Evolutionary conservation across 2,888 invertebrate genomes (phyloP).

Genomic region (Acanthacorydalis orientalis): DNA sequence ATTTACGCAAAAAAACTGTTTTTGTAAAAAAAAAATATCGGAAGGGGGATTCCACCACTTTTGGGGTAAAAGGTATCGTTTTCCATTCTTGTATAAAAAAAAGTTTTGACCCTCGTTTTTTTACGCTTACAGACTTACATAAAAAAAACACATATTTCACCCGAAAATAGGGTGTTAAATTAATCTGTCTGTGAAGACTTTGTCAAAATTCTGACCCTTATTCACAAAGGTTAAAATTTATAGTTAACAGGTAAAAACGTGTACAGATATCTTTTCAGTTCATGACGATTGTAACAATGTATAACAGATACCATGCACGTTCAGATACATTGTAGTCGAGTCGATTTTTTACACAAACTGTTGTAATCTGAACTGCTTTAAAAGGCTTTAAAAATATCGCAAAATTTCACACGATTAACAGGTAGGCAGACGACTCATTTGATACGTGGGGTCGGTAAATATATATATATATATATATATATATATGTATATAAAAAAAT

Average conservation of each 20-base stretch:
- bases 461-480: no score
- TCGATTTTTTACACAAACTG: background rate
- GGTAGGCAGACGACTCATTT: background rate
- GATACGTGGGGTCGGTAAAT: no score
- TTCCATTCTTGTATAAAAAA: background rate
- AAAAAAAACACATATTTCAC: conserved; percentile 1
- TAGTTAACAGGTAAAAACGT: background rate
- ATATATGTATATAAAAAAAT: no score
- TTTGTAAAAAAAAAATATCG: background rate
- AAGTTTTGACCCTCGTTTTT: background rate
- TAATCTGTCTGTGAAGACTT: conserved; percentile 2
- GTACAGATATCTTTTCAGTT: background rate
- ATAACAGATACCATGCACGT: no score
- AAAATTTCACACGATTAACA: conserved; percentile 6
- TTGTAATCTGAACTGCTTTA: background rate
- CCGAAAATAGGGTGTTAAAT: conserved; percentile 5
- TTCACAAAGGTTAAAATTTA: background rate
- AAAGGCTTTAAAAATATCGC: background rate
- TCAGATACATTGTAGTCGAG: no score
- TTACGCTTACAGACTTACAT: background rate
- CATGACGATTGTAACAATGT: background rate
- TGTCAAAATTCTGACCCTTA: background rate
- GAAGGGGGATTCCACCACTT: background rate
- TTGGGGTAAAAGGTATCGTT: background rate
- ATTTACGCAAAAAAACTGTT: background rate